Evolutionary conservation across 2,888 invertebrate genomes (phyloP), one percentile per base, ranked within the genome.

Genomic region (Idaea dimidiata): DNA sequence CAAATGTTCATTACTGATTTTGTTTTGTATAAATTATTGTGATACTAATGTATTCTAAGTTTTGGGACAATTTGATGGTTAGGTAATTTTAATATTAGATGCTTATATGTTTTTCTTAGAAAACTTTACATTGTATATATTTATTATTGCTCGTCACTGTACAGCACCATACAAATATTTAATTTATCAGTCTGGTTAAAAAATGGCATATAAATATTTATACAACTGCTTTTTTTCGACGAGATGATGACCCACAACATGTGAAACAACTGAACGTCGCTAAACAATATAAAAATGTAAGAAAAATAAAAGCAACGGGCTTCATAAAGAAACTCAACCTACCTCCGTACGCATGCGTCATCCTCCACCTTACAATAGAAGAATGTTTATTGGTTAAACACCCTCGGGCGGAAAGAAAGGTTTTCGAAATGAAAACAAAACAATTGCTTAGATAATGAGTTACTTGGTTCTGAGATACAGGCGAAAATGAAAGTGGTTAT

Each of bases 381-480:
- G 43, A 43, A 43, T 43, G 43, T 43, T 43, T 43, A 43, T 43
- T 43, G 43, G 43, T 43, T 43, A 43, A 43, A 8, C 43, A 43
- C 43, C 43, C 43, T 43, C 43, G 43, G 43, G 43, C 43, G 14
- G 43, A 43, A 43, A 43, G 43, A 43, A 43, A 43, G 43, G 43
- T 43, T 43, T 43, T 43, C 43, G 43, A 43, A 43, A 43, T 43
- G 43, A 10, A 43, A 43, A 43, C 14, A 43, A 43, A 43, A 43
- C 43, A 43, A 43, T 43, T 43, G 43, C 43, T 43, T 43, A 43
- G 43, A 43, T 43, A 43, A 43, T 43, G 43, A 43, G 43, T 43
- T 43, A 14, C 14, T 43, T 43, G 43, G 43, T 43, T 43, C 43
- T 14, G 3, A 43, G 43, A 14, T 43, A 43, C 43, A 14, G 8